Conservation (phyloP, 2,888 invertebrate genomes). For the Rhingia rostrata region DNA sequence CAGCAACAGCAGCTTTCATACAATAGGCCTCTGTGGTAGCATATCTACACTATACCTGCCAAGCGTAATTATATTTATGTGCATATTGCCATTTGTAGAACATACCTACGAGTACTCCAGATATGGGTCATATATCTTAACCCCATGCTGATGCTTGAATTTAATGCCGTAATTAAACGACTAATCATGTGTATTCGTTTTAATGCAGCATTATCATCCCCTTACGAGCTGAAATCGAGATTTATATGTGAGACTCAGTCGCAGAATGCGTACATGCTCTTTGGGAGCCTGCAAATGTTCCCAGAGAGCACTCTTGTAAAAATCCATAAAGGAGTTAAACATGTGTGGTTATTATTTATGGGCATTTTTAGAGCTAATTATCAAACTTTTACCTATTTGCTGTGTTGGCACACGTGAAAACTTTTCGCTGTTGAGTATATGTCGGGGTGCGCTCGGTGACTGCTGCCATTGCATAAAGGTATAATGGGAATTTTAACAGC, state of each 20-base stretch:
- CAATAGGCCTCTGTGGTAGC: slow-evolving; percentile 45
- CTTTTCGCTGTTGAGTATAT: slow-evolving; percentile 77
- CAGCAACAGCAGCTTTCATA: slow-evolving; percentile 19
- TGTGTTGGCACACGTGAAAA: slow-evolving; percentile 71
- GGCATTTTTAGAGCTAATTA: slow-evolving; percentile 82
- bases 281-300: slow-evolving; percentile 69
- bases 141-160: slow-evolving; percentile 61
- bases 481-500: slow-evolving; percentile 60
- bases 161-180: slow-evolving; percentile 72
- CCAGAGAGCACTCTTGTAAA: slow-evolving; percentile 60
- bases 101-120: slow-evolving; percentile 34
- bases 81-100: slow-evolving; percentile 72
- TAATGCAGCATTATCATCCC: slow-evolving; percentile 73
- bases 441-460: slow-evolving; percentile 50
- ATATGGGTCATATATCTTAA: slow-evolving; percentile 73
- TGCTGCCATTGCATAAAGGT: slow-evolving; percentile 55
- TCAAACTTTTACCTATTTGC: slow-evolving; percentile 75
- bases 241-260: slow-evolving; percentile 58
- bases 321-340: slow-evolving; percentile 76
- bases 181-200: slow-evolving; percentile 73
- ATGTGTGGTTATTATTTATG: slow-evolving; percentile 82
- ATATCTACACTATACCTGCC: slow-evolving; percentile 57
- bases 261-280: slow-evolving; percentile 62
- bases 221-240: slow-evolving; percentile 63
- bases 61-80: slow-evolving; percentile 72